Evolutionary conservation across 2,888 invertebrate species (phyloP).

Genomic region (Leucophora obtusa): DNA sequence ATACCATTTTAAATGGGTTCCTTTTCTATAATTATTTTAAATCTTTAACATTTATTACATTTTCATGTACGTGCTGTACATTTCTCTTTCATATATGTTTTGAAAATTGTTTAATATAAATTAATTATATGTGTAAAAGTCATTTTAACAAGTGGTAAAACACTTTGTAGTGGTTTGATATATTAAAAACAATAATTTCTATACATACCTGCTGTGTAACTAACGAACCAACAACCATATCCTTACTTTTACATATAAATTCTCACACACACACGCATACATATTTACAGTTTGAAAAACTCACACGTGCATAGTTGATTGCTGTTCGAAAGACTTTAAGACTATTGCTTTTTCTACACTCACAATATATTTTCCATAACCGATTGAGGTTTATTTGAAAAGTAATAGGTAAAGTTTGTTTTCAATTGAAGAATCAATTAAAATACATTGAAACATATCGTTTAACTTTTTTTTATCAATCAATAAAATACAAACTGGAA

Average conservation of each 20-base stretch:
- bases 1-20: neutral
- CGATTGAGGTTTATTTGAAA: too few relatives aligned
- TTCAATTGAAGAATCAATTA: too few relatives aligned
- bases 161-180: constrained; percentile 62
- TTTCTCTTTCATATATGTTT: constrained; percentile 45
- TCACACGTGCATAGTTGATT: too few relatives aligned
- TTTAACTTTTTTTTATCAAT: too few relatives aligned
- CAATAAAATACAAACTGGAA: too few relatives aligned
- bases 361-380: too few relatives aligned
- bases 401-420: too few relatives aligned
- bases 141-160: constrained; percentile 60
- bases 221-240: constrained; percentile 11
- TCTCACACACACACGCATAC: neutral
- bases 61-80: constrained; percentile 1
- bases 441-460: too few relatives aligned
- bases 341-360: neutral
- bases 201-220: constrained; percentile 38
- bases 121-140: constrained; percentile 59
- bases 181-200: constrained; percentile 56
- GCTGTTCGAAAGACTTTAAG: neutral
- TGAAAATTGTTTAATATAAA: constrained; percentile 50
- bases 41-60: neutral
- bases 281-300: neutral
- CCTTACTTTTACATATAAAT: neutral
- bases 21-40: neutral